A percentile compares a stretch with the other conserved stretches of the same genome.
phyloP scores from a whole-genome alignment of 2,113 vertebrate genomes.

The Odocoileus virginianus region DNA sequence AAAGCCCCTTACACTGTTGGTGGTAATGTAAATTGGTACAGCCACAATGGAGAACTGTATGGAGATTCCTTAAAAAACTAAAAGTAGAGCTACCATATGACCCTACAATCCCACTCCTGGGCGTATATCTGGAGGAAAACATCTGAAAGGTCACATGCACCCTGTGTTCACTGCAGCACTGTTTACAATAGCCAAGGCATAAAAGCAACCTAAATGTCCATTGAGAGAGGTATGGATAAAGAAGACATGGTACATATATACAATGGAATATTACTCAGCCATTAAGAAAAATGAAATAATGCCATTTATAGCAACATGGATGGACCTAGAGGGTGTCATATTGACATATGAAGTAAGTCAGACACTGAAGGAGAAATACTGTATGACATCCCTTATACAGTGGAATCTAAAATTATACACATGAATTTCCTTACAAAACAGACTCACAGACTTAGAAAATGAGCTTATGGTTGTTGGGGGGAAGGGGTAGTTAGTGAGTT shows the following conservation, averaged over 20 bases:
- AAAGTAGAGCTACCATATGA: background rate
- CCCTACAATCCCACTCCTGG: background rate
- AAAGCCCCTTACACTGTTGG: background rate
- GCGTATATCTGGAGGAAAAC: background rate
- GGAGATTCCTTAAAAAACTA: background rate
- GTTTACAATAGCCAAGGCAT: background rate
- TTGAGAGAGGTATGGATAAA: background rate
- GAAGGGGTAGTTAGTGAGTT: background rate
- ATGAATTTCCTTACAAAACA: background rate
- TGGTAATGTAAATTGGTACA: background rate
- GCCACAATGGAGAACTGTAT: background rate
- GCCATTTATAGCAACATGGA: background rate
- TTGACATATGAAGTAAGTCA: background rate
- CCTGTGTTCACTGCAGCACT: background rate
- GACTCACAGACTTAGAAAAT: background rate
- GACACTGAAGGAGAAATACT: background rate
- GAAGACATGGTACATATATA: background rate
- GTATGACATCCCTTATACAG: background rate
- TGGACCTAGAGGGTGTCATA: background rate
- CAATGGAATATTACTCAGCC: background rate
- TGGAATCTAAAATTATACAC: background rate
- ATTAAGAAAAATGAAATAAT: background rate
- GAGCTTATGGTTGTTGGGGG: rapidly evolving
- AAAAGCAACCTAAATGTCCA: background rate
- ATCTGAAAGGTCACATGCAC: background rate